Evolutionary conservation across 2,113 vertebrate genomes (phyloP), one percentile per base, ranked within the genome.

Genomic region (Leucosticte australis): DNA sequence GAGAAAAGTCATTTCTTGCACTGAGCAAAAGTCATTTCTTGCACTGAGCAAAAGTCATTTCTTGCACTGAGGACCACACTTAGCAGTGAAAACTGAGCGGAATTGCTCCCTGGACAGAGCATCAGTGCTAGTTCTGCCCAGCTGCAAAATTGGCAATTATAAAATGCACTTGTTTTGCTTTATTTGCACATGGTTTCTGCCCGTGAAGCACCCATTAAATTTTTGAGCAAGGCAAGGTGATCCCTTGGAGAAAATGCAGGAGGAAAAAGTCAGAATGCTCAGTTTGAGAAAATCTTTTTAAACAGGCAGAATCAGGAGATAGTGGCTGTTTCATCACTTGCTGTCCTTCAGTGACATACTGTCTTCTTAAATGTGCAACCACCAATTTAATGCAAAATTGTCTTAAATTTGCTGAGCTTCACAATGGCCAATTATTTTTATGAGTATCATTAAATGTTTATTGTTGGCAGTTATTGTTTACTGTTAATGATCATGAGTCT

Each of bases 391-490:
- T 59, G 46, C 2, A 4, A 27, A 87, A 69, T 77, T 63, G 12
- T 41, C 11, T 2, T 46, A 67, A 77, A 62, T 75, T 56, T 64
- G 47, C 81, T 80, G 60, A 57, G 78, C 53, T 64, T 92, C 69
- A 39, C 28, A 56, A 89, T 60, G 39, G 23, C 85, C 56, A n/a
- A 10, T 91, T 90, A 46, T 81, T 95, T 90, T 94, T 88, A 95
- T 81, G 60, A 16, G 57, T 69, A 42, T 70, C 52, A 28, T 92
- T 87, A 89, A 64, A 75, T 88, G 71, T 87, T 96, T 96, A 93
- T 87, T 89, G 69, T 50, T 89, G 60, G 49, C 87, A 59, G 35
- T 91, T 95, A 79, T 52, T 90, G 78, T 83, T 96, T 73, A 90
- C 67, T 85, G 46, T 92, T 91, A 83, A 89, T 60, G 74, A 82